Evolutionary conservation across 2,797 vertebrate genomes (phyloP).

Genomic region (Emydoidea blandingii): DNA sequence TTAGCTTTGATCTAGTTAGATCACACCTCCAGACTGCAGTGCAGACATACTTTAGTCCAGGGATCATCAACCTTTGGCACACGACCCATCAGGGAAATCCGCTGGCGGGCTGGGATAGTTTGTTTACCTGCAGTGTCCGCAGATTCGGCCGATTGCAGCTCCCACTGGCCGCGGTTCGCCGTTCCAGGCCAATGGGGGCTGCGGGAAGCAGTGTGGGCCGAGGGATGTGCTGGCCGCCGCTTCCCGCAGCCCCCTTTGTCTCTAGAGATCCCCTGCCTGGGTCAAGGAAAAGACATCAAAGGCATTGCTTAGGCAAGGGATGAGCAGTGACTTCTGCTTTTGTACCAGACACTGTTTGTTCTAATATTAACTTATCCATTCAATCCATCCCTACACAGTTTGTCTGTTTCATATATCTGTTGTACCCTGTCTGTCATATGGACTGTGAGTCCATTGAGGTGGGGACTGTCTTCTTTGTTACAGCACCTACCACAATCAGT

Average conservation of each 20-base stretch:
- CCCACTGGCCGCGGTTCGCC: too few relatives aligned
- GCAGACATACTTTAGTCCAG: neutral
- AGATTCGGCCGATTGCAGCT: too few relatives aligned
- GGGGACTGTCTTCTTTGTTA: neutral
- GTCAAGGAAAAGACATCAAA: neutral
- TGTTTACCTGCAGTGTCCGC: too few relatives aligned
- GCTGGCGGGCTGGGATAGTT: too few relatives aligned
- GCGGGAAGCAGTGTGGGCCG: too few relatives aligned
- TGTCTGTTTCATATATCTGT: neutral
- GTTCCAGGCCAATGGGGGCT: too few relatives aligned
- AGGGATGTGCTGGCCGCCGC: too few relatives aligned
- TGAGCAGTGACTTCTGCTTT: accelerated
- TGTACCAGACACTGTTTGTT: neutral
- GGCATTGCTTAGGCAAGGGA: neutral
- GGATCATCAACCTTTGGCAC: too few relatives aligned
- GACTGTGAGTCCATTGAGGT: neutral
- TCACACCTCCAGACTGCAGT: neutral
- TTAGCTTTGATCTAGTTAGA: neutral
- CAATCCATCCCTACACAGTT: neutral
- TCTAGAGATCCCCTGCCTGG: neutral
- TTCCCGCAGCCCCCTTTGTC: neutral
- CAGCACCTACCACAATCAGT: neutral
- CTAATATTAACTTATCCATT: neutral
- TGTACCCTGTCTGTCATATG: neutral
- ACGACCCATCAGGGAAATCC: too few relatives aligned